Percentiles rank a stretch among this genome's conserved stretches.
Conservation (phyloP, 1,140 invertebrate genomes). For the Argopecten irradians region DNA sequence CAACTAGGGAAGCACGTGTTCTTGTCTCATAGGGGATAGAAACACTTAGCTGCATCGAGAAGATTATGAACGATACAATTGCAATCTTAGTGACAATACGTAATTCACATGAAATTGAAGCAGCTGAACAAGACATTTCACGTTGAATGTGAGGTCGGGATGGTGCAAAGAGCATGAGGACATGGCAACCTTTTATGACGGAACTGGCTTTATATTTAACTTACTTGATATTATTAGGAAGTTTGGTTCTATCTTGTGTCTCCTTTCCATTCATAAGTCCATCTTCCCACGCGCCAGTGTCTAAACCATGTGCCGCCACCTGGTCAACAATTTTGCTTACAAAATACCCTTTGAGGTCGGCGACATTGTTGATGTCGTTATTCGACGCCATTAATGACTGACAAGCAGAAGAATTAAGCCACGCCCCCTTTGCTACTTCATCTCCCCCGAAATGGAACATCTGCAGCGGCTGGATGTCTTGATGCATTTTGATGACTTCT, state of each 20-base stretch:
- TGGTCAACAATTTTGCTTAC: constrained; percentile 54
- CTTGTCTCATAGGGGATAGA: no score
- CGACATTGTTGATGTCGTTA: neutral
- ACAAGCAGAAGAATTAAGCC: constrained; percentile 66
- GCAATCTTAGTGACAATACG: no score
- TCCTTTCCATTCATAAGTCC: constrained; percentile 46
- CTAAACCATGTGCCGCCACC: constrained; percentile 50
- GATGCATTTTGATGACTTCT: constrained; percentile 56
- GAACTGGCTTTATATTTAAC: no score
- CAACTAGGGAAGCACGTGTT: no score
- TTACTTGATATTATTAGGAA: constrained; percentile 24
- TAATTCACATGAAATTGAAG: no score
- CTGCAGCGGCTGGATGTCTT: constrained; percentile 63
- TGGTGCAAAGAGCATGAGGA: no score
- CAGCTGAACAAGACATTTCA: no score
- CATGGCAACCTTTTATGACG: no score
- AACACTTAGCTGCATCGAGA: no score
- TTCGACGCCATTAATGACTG: constrained; percentile 35
- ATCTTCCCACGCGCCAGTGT: constrained; percentile 68
- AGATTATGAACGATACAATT: no score
- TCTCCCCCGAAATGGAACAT: constrained; percentile 72
- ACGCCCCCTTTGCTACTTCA: constrained; percentile 65
- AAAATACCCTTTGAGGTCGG: constrained; percentile 59
- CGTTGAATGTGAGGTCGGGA: no score
- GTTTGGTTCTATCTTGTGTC: constrained; percentile 40